Evolutionary conservation across 2,113 vertebrate genomes (phyloP).

Genomic region (Anguilla japonica): DNA sequence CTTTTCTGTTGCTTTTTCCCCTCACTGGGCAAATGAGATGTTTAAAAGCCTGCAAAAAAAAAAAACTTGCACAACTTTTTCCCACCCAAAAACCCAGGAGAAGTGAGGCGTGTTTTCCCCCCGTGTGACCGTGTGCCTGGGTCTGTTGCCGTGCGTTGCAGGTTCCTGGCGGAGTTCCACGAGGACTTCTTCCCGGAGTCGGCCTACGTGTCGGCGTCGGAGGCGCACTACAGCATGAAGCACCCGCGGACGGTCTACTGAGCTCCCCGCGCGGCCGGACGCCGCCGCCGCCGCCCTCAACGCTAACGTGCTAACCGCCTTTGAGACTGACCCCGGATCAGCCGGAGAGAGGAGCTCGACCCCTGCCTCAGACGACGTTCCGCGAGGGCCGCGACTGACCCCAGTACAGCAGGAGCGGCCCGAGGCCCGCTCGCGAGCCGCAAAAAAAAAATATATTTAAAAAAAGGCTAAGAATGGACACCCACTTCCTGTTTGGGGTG

Average conservation of each 20-base stretch:
- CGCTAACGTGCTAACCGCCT: too few relatives aligned
- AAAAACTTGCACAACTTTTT: background rate
- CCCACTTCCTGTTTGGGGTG: background rate
- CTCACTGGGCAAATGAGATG: background rate
- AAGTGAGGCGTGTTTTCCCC: background rate
- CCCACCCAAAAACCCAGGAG: background rate
- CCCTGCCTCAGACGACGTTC: background rate
- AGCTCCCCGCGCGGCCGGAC: conserved; percentile 38
- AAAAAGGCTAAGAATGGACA: background rate
- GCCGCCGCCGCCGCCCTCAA: too few relatives aligned
- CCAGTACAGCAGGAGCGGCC: background rate
- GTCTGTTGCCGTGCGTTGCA: conserved; percentile 46
- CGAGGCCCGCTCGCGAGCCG: too few relatives aligned
- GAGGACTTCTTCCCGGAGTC: conserved; percentile 97
- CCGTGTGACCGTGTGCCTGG: background rate
- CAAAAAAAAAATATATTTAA: too few relatives aligned
- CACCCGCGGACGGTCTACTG: conserved; percentile 87
- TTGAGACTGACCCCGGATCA: too few relatives aligned
- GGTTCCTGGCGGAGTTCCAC: conserved; percentile 96
- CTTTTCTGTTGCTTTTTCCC: background rate
- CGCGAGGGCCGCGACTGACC: background rate
- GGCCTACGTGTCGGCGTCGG: conserved; percentile 91
- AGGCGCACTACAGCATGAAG: conserved; percentile 94
- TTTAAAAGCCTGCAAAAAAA: background rate
- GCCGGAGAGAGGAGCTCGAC: too few relatives aligned